phyloP scores from a whole-genome alignment of 2,797 vertebrate species.

The Tympanoctomys barrerae region DNA sequence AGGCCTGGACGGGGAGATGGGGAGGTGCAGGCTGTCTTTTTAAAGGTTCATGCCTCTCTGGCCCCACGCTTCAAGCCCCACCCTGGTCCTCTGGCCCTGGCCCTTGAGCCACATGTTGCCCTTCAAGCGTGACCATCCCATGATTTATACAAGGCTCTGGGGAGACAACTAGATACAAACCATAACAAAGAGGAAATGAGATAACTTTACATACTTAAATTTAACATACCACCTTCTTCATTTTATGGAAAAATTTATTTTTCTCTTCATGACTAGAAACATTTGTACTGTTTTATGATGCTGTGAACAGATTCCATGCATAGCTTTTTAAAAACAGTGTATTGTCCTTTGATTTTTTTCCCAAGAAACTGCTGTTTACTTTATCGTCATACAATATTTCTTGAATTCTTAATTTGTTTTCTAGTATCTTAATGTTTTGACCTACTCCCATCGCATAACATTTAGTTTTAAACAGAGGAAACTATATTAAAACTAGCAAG shows the following conservation, averaged over 20 bases:
- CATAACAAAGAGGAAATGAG: neutral
- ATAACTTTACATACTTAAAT: neutral
- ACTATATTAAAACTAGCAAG: neutral
- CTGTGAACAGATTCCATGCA: neutral
- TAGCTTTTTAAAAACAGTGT: neutral
- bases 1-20: no score
- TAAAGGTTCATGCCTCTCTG: no score
- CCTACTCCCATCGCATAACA: neutral
- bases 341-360: neutral
- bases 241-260: neutral
- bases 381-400: neutral
- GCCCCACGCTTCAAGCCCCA: no score
- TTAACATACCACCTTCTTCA: neutral
- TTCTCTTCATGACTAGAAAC: neutral
- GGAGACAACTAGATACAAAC: no score
- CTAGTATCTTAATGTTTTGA: neutral
- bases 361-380: constrained; percentile 1
- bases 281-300: neutral
- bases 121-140: no score
- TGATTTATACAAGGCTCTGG: no score
- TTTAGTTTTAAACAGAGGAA: neutral
- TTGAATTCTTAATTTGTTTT: neutral
- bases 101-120: no score
- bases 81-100: no score
- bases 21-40: no score